A percentile compares a stretch with the other conserved stretches of the same genome.
Evolutionary conservation across 2,113 vertebrate genomes (phyloP).

Genomic region (Campylorhamphus procurvoides): DNA sequence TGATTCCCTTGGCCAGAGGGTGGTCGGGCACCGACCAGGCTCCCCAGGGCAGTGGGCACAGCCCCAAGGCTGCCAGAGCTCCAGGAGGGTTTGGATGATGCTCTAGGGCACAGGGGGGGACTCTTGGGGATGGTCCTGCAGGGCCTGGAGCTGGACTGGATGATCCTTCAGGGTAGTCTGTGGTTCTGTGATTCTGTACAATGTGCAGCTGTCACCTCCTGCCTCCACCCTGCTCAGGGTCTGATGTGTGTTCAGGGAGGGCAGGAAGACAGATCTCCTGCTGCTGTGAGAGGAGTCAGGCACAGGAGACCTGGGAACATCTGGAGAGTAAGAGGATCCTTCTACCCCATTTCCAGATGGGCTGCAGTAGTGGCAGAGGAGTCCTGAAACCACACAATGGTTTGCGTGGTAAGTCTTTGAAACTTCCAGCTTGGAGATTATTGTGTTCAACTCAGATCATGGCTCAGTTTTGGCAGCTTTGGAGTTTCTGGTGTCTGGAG

Average conservation of each 20-base stretch:
- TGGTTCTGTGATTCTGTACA: not conserved
- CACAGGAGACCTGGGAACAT: fast-evolving
- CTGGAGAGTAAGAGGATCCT: not conserved
- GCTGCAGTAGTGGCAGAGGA: no score
- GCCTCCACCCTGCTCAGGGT: fast-evolving
- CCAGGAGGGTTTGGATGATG: not conserved
- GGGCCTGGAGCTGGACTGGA: not conserved
- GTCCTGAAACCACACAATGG: not conserved
- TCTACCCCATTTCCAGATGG: not conserved
- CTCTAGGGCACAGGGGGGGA: not conserved
- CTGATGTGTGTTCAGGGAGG: not conserved
- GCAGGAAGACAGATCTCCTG: not conserved
- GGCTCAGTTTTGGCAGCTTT: fast-evolving
- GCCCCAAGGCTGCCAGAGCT: not conserved
- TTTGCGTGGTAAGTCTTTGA: not conserved
- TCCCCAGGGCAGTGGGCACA: not conserved
- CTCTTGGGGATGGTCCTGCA: not conserved
- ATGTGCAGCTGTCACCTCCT: fast-evolving
- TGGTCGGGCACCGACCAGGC: not conserved
- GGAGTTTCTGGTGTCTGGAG: not conserved
- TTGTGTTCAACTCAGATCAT: not conserved
- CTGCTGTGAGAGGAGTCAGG: not conserved
- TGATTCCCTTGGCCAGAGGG: not conserved
- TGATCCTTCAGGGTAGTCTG: not conserved
- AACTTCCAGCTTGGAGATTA: not conserved